phyloP scores from a whole-genome alignment of 2,113 vertebrate species.

The Glareola pratincola region DNA sequence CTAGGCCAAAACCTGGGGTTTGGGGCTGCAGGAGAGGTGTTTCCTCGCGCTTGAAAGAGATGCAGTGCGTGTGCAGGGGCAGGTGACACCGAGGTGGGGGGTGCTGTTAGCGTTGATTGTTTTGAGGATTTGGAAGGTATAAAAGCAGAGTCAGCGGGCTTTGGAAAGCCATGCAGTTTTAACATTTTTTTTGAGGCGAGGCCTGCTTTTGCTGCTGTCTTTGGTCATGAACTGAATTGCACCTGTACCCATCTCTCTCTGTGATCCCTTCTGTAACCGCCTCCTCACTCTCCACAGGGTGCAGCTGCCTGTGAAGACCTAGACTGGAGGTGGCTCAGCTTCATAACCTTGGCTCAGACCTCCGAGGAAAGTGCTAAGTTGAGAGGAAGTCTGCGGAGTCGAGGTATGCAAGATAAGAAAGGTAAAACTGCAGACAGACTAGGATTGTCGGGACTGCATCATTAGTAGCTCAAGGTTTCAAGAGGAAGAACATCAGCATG shows the following conservation, averaged over 20 bases:
- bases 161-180: background rate
- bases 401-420: background rate
- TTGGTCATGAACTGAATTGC: background rate
- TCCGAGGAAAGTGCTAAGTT: background rate
- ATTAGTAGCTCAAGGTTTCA: slow-evolving; percentile 1
- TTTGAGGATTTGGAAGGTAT: background rate
- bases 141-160: background rate
- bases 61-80: background rate
- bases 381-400: background rate
- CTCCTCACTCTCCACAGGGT: background rate
- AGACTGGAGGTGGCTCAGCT: background rate
- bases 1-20: background rate
- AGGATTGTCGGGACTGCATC: background rate
- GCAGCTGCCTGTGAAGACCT: background rate
- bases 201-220: background rate
- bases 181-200: background rate
- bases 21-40: background rate
- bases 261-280: background rate
- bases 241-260: background rate
- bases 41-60: background rate
- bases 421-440: background rate
- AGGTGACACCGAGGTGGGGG: background rate
- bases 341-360: background rate
- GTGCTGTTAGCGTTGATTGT: background rate
- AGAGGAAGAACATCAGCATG: background rate